Base-by-base conservation (phyloP, 2,888 invertebrate genomes). In the Watsonalla binaria region DNA sequence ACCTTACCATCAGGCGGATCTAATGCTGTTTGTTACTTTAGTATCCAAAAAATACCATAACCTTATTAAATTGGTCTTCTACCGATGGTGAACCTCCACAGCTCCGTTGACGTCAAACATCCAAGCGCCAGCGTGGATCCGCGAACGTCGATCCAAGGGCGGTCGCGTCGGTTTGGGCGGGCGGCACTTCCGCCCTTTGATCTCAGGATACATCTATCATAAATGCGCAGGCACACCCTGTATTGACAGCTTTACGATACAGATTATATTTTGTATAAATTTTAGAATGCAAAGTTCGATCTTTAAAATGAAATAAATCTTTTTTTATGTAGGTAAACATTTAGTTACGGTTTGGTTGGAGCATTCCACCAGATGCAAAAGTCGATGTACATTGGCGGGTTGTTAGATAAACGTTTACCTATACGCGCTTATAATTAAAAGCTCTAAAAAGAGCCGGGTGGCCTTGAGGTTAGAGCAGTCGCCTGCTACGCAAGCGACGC, bases 211-310 rank as follows among this genome's bases (percentile, higher is more conserved):
- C 74, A 71, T 75, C 61, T 70, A 74, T 76, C 74, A 76, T 66
- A 54, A 56, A 50, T 24, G 52, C 61, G 58, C 45, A 54, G 47
- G 50, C 37, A 49, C 49, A 46, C 45, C 59, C 59, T 73, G 73
- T 73, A 76, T 75, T 76, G 73, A 75, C 73, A 68, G 71, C 69
- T 76, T 75, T 73, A 76, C 68, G 72, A 72, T 63, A 56, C 42
- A 53, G 46, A 56, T 57, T 56, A 49, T 47, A 56, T 61, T 55
- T 55, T 46, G 55, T 54, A 45, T 15, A 9, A 9, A n/a, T 49
- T 49, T 37, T 37, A 37, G 13, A 11, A 8, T 42, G 11, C 11
- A 42, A 49, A 37, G 49, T 37, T 15, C 15, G 49, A 9, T 37
- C 24, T 35, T 49, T 34, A 11, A 35, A 48, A 37, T 37, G 2